Base-by-base conservation (phyloP, 1,140 invertebrate species). In the Varroa destructor region DNA sequence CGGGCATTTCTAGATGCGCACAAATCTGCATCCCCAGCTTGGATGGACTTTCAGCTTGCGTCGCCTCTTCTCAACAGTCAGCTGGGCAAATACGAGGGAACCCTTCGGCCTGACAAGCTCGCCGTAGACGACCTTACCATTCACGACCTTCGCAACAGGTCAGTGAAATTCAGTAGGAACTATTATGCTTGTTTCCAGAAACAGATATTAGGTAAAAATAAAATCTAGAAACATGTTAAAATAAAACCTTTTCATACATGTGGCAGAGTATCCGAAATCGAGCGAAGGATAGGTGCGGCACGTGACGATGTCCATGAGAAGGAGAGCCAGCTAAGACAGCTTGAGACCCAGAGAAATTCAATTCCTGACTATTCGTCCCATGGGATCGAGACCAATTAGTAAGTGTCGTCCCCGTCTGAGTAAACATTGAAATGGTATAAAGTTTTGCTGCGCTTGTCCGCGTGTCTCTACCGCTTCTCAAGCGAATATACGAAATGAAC, bases 121-220 rank as follows among this genome's bases (percentile, higher is more conserved):
- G 89, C 90, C 0, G 88, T 94, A 0, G 91, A 96, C 80, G 93
- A 93, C 79, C 83, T 92, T 12, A 95, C 91, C 0, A 86, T 91
- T 71, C 78, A 80, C 73, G 72, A 73, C 25, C 71, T 80, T n/a
- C 76, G 75, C 70, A 75, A 77, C 43, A 74, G 73, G 79, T 79
- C 25, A 25, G 25, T 25, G 25, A 25, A 25, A 25, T 25, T 25
- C 25, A 25, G 25, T 25, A 25, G 25, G 25, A 25, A 25, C 25
- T 51, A 51, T 51, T 51, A 5, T 51, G 46, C 46, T 8, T 5
- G 8, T 51, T 51, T 8, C 46, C 8, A 51, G 46, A 51, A 51
- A 8, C 0, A 8, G 8, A 51, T 8, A 51, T 51, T 51, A 51
- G 46, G 46, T 51, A 51, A 51, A 5, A 51, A 3, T 8, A 51